Evolutionary conservation across 2,113 vertebrate species (phyloP).

Genomic region (Scartelaos histophorus): DNA sequence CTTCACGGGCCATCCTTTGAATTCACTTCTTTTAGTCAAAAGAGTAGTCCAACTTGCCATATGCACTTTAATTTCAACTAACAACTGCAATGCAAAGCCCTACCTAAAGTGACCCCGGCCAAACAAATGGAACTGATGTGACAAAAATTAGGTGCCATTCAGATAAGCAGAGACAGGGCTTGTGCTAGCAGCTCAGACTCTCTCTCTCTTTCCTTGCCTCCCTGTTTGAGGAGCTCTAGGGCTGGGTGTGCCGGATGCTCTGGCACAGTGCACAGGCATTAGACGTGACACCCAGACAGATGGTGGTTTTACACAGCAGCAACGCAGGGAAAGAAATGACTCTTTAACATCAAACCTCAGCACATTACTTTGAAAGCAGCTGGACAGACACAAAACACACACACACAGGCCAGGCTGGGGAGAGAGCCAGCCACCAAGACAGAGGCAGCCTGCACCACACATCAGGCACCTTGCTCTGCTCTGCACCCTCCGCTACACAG

Average conservation of each 20-base stretch:
- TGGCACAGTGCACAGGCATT: conserved; percentile 38
- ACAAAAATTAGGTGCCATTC: not conserved
- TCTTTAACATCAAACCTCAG: conserved; percentile 64
- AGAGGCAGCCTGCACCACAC: conserved; percentile 24
- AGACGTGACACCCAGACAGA: conserved; percentile 58
- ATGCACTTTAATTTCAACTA: too few relatives aligned
- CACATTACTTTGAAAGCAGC: conserved; percentile 62
- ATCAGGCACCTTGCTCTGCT: conserved; percentile 28
- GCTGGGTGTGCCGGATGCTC: conserved; percentile 8
- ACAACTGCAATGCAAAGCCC: conserved; percentile 28
- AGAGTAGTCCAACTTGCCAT: too few relatives aligned
- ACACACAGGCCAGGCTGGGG: conserved; percentile 22
- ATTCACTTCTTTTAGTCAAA: too few relatives aligned
- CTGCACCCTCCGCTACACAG: conserved; percentile 31
- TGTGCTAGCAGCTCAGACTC: not conserved
- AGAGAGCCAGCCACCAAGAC: conserved; percentile 38
- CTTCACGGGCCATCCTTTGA: too few relatives aligned
- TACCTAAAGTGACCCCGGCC: not conserved
- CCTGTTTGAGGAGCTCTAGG: conserved; percentile 6
- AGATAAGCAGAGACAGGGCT: not conserved
- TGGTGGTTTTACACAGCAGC: conserved; percentile 55
- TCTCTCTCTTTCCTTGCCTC: not conserved
- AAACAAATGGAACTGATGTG: not conserved
- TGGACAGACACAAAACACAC: conserved; percentile 47
- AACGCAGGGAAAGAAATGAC: conserved; percentile 42